Conservation (phyloP, 2,113 vertebrate genomes). For the Plecturocebus donacophilus region DNA sequence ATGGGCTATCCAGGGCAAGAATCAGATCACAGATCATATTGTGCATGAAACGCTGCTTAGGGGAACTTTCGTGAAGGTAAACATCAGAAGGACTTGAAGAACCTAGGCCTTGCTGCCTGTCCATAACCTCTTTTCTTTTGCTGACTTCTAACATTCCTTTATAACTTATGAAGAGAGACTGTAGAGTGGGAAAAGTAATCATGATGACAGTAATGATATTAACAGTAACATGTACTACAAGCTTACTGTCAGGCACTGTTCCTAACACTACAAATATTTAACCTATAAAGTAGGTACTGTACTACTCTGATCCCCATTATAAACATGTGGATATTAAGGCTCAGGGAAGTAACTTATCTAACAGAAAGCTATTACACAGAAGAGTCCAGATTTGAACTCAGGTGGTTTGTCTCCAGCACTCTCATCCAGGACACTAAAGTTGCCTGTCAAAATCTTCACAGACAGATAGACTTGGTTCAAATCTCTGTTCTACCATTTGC, state of each 20-base stretch:
- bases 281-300: background rate
- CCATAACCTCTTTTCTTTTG: background rate
- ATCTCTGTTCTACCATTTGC: background rate
- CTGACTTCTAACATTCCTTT: background rate
- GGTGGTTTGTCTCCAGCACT: background rate
- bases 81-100: background rate
- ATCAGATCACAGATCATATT: background rate
- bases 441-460: background rate
- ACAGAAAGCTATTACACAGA: background rate
- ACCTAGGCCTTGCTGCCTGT: background rate
- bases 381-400: background rate
- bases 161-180: background rate
- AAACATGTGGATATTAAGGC: background rate
- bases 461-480: background rate
- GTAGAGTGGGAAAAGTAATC: background rate
- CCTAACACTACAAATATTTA: background rate
- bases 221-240: background rate
- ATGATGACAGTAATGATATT: background rate
- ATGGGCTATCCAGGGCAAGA: background rate
- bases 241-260: background rate
- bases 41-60: background rate
- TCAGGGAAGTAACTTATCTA: background rate
- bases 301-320: background rate
- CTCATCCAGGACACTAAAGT: background rate
- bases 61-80: background rate